Evolutionary conservation across 2,888 invertebrate species (phyloP).

Genomic region (Antheraea yamamai): DNA sequence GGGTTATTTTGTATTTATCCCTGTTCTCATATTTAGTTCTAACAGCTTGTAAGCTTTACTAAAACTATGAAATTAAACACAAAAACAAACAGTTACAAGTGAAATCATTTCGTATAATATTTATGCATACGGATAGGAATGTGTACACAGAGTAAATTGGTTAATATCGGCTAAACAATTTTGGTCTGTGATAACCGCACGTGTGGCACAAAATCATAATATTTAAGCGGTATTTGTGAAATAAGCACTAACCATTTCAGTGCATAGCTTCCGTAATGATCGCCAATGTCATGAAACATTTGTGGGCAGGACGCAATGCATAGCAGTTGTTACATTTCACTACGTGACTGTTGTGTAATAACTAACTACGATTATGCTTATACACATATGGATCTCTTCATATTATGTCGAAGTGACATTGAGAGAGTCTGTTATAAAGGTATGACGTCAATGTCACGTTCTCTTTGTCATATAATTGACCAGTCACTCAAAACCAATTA

Average conservation of each 20-base stretch:
- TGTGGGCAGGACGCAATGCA: constrained; percentile 4
- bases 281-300: constrained; percentile 16
- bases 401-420: too few species aligned
- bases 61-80: neutral
- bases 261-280: constrained; percentile 23
- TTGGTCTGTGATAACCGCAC: constrained; percentile 29
- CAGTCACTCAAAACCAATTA: too few species aligned
- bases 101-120: constrained; percentile 17
- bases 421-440: too few species aligned
- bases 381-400: neutral
- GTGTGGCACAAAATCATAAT: constrained; percentile 29
- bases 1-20: too few species aligned
- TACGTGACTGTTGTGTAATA: neutral
- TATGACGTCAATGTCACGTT: too few species aligned
- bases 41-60: too few species aligned
- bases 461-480: too few species aligned
- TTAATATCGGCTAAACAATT: constrained; percentile 22
- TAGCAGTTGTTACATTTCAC: neutral
- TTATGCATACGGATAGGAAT: constrained; percentile 9
- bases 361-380: neutral
- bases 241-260: constrained; percentile 31
- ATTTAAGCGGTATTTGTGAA: constrained; percentile 33
- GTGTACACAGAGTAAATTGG: constrained; percentile 10
- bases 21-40: too few species aligned
- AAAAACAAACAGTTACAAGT: neutral